Evolutionary conservation across 2,113 vertebrate species (phyloP).

Genomic region (Candoia aspera): DNA sequence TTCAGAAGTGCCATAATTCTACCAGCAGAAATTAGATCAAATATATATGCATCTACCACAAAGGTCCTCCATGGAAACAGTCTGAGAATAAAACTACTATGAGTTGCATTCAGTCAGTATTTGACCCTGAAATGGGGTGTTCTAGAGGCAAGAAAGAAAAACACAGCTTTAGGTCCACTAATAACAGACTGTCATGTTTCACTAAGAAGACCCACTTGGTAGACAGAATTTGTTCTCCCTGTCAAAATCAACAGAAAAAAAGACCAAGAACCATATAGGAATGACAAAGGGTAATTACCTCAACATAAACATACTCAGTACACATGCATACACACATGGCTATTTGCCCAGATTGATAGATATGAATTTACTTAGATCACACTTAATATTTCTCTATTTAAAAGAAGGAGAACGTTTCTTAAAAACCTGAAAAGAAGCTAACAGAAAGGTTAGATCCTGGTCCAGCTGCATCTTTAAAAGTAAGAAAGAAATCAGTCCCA

Average conservation of each 20-base stretch:
- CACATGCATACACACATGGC: not conserved
- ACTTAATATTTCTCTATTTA: not conserved
- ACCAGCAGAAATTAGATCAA: no score
- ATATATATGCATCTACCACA: not conserved
- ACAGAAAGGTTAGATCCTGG: not conserved
- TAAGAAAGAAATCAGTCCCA: not conserved
- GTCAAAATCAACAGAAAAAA: not conserved
- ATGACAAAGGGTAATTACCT: not conserved
- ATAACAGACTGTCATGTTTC: not conserved
- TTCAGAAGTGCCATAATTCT: not conserved
- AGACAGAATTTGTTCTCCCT: not conserved
- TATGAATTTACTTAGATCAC: not conserved
- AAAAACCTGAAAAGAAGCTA: not conserved
- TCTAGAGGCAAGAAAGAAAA: not conserved
- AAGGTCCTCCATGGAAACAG: not conserved
- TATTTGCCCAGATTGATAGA: not conserved
- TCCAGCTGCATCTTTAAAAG: not conserved
- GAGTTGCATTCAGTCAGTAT: not conserved
- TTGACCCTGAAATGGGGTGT: not conserved
- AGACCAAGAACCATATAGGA: not conserved
- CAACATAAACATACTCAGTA: not conserved
- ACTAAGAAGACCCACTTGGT: not conserved
- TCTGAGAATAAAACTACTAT: not conserved
- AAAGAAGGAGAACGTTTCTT: not conserved
- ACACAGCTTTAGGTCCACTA: not conserved